Evolutionary conservation across 2,113 vertebrate genomes (phyloP).

Genomic region (Hemiprocne comata): DNA sequence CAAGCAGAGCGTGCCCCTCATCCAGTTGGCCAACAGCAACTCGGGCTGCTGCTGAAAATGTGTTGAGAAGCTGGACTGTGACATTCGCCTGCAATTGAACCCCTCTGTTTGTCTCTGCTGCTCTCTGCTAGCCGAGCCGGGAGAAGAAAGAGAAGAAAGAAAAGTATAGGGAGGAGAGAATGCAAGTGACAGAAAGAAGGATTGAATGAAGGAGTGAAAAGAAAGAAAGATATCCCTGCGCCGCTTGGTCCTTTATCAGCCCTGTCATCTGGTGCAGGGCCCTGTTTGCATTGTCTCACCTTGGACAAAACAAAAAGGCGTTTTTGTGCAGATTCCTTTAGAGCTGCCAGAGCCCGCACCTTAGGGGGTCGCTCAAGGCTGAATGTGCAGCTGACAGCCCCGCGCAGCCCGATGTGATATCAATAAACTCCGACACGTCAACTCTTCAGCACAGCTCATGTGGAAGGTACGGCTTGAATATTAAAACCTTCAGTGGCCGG

Average conservation of each 20-base stretch:
- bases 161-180: slow-evolving; percentile 16
- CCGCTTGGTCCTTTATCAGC: slow-evolving; percentile 70
- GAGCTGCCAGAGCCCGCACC: slow-evolving; percentile 83
- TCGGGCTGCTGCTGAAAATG: not conserved
- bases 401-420: slow-evolving; percentile 84
- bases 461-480: slow-evolving; percentile 84
- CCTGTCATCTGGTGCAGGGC: slow-evolving; percentile 69
- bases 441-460: slow-evolving; percentile 83
- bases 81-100: slow-evolving; percentile 41
- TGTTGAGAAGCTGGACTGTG: slow-evolving; percentile 19
- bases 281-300: slow-evolving; percentile 78
- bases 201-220: slow-evolving; percentile 62
- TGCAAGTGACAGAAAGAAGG: slow-evolving; percentile 65
- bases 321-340: slow-evolving; percentile 77
- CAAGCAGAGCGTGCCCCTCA: not conserved
- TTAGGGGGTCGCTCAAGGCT: slow-evolving; percentile 88
- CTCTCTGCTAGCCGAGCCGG: not conserved
- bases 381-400: slow-evolving; percentile 90
- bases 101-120: not conserved
- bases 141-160: slow-evolving; percentile 58
- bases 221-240: slow-evolving; percentile 68
- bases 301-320: slow-evolving; percentile 82
- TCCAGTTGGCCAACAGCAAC: not conserved
- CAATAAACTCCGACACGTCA: slow-evolving; percentile 91
- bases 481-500: slow-evolving; percentile 73